Conservation (phyloP, 2,113 vertebrate genomes). For the Henicopernis longicauda region DNA sequence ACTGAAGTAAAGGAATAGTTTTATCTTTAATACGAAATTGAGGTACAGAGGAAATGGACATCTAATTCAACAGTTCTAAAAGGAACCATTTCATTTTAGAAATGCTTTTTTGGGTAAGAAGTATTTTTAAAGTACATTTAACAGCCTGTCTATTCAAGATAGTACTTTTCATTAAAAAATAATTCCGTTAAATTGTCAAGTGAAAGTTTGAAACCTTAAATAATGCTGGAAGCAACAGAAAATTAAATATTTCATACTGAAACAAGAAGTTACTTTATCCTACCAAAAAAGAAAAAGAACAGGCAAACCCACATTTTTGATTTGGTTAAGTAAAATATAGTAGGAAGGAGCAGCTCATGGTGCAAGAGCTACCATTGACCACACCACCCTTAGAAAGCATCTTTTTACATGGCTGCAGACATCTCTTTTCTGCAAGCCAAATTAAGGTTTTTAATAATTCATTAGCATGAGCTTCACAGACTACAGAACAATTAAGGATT, state of each 20-base stretch:
- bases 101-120: background rate
- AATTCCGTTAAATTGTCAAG: accelerated
- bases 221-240: background rate
- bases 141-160: background rate
- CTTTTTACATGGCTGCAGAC: background rate
- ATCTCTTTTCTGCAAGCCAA: background rate
- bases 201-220: background rate
- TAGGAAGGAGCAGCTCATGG: background rate
- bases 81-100: background rate
- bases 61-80: background rate
- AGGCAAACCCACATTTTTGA: accelerated
- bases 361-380: background rate
- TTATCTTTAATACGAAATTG: background rate
- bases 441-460: background rate
- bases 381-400: background rate
- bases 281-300: background rate
- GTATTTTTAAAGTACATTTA: background rate
- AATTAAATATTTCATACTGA: background rate
- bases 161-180: background rate
- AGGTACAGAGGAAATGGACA: background rate
- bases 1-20: background rate
- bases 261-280: background rate
- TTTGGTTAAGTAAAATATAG: background rate
- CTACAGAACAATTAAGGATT: background rate
- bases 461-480: background rate